Percentiles rank a stretch among this genome's conserved stretches.
phyloP scores from a whole-genome alignment of 2,888 invertebrate species.

The Plebejus melissa region DNA sequence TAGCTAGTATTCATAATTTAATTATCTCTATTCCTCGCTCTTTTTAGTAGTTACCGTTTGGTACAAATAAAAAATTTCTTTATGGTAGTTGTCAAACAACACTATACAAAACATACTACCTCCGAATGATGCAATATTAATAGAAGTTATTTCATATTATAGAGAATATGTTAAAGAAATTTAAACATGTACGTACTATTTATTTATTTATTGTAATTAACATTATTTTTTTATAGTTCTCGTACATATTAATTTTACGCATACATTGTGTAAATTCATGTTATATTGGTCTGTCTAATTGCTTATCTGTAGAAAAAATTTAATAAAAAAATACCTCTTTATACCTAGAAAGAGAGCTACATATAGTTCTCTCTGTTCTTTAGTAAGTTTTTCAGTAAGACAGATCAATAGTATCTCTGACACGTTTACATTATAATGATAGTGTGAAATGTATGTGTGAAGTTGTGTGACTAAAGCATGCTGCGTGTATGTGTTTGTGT shows the following conservation, averaged over 20 bases:
- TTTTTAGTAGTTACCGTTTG: neutral
- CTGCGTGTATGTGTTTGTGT: constrained; percentile 26
- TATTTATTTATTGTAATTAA: constrained; percentile 21
- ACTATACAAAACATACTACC: neutral
- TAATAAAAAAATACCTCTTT: neutral
- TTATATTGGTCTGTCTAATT: neutral
- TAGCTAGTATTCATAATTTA: neutral
- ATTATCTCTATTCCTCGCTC: neutral
- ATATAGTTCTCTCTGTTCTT: neutral
- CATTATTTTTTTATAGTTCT: neutral
- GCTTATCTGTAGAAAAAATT: neutral
- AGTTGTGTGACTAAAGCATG: constrained; percentile 26
- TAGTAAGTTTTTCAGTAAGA: neutral
- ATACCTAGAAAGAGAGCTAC: neutral
- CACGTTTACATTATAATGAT: constrained; percentile 24
- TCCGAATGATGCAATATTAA: neutral
- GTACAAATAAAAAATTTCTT: neutral
- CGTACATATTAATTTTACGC: constrained; percentile 24
- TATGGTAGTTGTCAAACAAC: neutral
- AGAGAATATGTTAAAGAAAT: constrained; percentile 24
- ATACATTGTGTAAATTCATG: constrained; percentile 14
- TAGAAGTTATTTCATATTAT: constrained; percentile 19
- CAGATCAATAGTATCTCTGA: neutral
- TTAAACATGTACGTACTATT: constrained; percentile 19
- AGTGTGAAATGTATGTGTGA: constrained; percentile 21